A percentile compares a stretch with the other conserved stretches of the same genome.
phyloP scores from a whole-genome alignment of 2,113 vertebrate species.

The Hoplias malabaricus region DNA sequence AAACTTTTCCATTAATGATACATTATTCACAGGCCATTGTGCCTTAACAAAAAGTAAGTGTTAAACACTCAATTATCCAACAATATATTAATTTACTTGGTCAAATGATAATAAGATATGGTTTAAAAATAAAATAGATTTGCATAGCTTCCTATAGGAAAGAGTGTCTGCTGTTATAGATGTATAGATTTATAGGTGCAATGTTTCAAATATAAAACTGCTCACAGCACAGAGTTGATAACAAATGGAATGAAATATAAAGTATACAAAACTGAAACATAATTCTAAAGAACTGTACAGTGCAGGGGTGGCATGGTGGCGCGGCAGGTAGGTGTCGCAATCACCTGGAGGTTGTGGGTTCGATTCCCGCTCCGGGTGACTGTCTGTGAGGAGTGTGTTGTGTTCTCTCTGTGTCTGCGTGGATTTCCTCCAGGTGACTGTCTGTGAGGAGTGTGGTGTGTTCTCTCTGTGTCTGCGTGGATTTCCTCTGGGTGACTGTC shows the following conservation, averaged over 20 bases:
- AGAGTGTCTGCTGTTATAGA: not conserved
- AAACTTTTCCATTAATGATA: not conserved
- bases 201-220: not conserved
- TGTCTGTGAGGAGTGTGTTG: no score
- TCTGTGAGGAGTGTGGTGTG: no score
- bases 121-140: not conserved
- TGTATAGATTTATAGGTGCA: no score
- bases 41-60: not conserved
- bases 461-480: no score
- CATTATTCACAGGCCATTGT: not conserved
- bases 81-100: conserved; percentile 7
- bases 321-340: no score
- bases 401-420: no score
- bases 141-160: not conserved
- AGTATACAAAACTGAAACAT: not conserved
- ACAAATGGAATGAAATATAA: not conserved
- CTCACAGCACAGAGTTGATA: not conserved
- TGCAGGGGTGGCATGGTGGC: no score
- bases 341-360: no score
- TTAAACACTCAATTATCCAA: not conserved
- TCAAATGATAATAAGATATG: not conserved
- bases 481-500: no score
- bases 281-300: not conserved
- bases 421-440: no score
- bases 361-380: no score